Evolutionary conservation across 2,888 invertebrate genomes (phyloP).

Genomic region (Andrena haemorrhoa): DNA sequence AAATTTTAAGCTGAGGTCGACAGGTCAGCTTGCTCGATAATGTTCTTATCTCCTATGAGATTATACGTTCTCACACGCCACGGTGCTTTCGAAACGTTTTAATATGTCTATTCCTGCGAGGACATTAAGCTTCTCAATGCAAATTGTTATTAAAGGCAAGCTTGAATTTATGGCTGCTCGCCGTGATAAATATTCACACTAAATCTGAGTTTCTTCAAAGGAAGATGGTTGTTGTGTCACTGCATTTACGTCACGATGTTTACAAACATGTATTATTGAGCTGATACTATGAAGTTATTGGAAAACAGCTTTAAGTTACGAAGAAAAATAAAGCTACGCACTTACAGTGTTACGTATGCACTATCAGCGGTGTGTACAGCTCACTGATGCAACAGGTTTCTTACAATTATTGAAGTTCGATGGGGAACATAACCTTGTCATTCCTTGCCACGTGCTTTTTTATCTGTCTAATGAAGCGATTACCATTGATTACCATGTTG

Average conservation of each 20-base stretch:
- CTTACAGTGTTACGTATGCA: conserved; percentile 1
- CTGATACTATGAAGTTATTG: conserved; percentile 2
- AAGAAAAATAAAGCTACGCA: not conserved
- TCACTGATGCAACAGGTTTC: conserved; percentile 32
- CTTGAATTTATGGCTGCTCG: not conserved
- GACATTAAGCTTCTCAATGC: not conserved
- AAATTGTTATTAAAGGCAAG: not conserved
- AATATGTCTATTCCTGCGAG: not conserved
- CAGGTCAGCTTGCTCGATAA: conserved; percentile 40
- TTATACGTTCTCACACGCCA: not conserved
- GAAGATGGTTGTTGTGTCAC: not conserved
- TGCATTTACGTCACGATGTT: conserved; percentile 19
- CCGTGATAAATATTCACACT: not conserved
- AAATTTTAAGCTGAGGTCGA: conserved; percentile 27
- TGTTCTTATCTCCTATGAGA: conserved; percentile 13
- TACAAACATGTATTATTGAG: not conserved
- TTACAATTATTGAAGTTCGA: conserved; percentile 1
- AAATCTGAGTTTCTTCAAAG: not conserved
- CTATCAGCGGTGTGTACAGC: not conserved
- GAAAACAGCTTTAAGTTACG: conserved; percentile 17
- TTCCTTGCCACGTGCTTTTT: conserved; percentile 34
- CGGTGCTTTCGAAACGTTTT: not conserved
- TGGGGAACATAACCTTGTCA: conserved; percentile 48
- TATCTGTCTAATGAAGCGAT: not conserved
- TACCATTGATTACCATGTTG: too few species aligned